phyloP scores from a whole-genome alignment of 2,888 invertebrate species.

The Lysandra coridon region DNA sequence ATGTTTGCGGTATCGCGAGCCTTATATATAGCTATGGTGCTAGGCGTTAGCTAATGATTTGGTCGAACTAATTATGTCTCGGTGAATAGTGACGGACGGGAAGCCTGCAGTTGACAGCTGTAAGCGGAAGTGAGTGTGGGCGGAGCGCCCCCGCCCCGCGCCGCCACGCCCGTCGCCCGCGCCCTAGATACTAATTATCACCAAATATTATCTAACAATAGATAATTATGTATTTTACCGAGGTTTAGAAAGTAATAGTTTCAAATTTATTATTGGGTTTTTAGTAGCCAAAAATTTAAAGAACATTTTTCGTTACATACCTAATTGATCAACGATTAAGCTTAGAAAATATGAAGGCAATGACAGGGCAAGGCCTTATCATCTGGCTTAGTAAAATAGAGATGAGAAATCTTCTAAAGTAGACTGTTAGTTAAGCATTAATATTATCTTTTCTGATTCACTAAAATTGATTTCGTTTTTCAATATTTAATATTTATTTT shows the following conservation, averaged over 20 bases:
- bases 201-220: constrained; percentile 27
- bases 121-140: constrained; percentile 78
- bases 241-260: neutral
- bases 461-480: no score
- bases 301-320: no score
- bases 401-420: no score
- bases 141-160: constrained; percentile 74
- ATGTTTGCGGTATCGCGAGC: neutral
- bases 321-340: no score
- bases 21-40: neutral
- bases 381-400: no score
- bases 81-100: constrained; percentile 33
- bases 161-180: constrained; percentile 68
- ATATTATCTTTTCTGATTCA: no score
- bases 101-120: constrained; percentile 51
- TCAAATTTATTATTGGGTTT: neutral
- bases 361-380: no score
- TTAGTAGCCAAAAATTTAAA: neutral
- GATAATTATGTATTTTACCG: neutral
- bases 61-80: neutral
- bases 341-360: no score
- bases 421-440: no score
- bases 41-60: neutral
- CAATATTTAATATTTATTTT: no score
- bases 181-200: constrained; percentile 66